Conservation (phyloP, 2,888 invertebrate genomes). For the Ochropacha duplaris region DNA sequence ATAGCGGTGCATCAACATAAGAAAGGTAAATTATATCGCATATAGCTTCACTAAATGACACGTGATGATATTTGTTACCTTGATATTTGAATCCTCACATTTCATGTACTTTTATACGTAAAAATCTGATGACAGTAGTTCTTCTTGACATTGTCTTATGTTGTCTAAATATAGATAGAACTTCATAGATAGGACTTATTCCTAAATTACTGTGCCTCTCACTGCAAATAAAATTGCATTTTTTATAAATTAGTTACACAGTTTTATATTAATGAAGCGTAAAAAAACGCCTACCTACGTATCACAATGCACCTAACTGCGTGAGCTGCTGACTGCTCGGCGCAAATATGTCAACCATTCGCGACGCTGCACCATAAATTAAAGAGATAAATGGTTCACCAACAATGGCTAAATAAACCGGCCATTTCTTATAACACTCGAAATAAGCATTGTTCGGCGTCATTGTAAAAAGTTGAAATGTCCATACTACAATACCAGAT, state of each 20-base stretch:
- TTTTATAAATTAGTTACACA: not conserved
- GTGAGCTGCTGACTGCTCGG: constrained; percentile 45
- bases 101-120: too few species aligned
- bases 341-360: constrained; percentile 73
- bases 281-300: constrained; percentile 8
- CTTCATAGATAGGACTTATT: not conserved
- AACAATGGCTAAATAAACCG: constrained; percentile 80
- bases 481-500: constrained; percentile 67
- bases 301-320: constrained; percentile 53
- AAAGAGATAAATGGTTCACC: constrained; percentile 77
- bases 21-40: too few species aligned
- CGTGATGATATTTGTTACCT: too few species aligned
- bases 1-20: too few species aligned
- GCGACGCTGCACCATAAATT: constrained; percentile 77
- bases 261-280: constrained; percentile 2
- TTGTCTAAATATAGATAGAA: not conserved
- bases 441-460: constrained; percentile 69
- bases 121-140: too few species aligned
- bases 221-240: constrained; percentile 4
- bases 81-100: too few species aligned
- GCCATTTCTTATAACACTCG: constrained; percentile 69
- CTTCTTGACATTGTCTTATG: too few species aligned
- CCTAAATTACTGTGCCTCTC: not conserved
- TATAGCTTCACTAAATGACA: too few species aligned
- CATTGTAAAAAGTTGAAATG: constrained; percentile 71